Evolutionary conservation across 2,888 invertebrate genomes (phyloP).

Genomic region (Drosophila formosana): DNA sequence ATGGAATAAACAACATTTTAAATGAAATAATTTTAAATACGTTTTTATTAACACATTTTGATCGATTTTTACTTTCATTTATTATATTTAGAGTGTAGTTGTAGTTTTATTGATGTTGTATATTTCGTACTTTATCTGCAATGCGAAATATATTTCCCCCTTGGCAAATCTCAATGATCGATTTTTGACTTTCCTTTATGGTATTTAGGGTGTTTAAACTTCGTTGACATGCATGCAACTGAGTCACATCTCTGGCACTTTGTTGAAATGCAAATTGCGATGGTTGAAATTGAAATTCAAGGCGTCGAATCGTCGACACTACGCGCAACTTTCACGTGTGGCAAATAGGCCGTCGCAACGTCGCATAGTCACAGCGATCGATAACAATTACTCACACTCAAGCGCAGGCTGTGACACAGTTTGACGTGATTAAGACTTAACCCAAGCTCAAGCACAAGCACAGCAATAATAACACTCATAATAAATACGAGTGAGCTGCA

Average conservation of each 20-base stretch:
- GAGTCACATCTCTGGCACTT: slow-evolving; percentile 20
- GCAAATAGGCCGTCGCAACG: slow-evolving; percentile 32
- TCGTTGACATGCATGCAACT: not conserved
- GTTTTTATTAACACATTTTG: too few relatives aligned
- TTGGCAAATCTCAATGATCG: not conserved
- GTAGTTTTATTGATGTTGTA: too few relatives aligned
- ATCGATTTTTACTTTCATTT: too few relatives aligned
- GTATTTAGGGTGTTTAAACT: slow-evolving; percentile 6
- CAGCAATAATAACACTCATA: slow-evolving; percentile 14
- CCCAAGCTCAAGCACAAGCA: not conserved
- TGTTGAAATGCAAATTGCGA: slow-evolving; percentile 57
- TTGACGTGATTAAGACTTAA: slow-evolving; percentile 15
- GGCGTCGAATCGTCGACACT: slow-evolving; percentile 17
- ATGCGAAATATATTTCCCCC: too few relatives aligned
- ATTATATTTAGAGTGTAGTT: too few relatives aligned
- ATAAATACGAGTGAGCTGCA: slow-evolving; percentile 12
- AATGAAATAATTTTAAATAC: too few relatives aligned
- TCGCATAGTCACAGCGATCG: not conserved
- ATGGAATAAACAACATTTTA: too few relatives aligned
- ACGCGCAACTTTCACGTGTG: slow-evolving; percentile 47
- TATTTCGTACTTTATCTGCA: too few relatives aligned
- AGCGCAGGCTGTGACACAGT: slow-evolving; percentile 34
- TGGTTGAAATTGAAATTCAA: slow-evolving; percentile 54
- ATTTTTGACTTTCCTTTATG: not conserved
- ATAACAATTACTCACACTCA: slow-evolving; percentile 29